Conservation (phyloP, 1,140 invertebrate genomes). For the Homarus americanus region DNA sequence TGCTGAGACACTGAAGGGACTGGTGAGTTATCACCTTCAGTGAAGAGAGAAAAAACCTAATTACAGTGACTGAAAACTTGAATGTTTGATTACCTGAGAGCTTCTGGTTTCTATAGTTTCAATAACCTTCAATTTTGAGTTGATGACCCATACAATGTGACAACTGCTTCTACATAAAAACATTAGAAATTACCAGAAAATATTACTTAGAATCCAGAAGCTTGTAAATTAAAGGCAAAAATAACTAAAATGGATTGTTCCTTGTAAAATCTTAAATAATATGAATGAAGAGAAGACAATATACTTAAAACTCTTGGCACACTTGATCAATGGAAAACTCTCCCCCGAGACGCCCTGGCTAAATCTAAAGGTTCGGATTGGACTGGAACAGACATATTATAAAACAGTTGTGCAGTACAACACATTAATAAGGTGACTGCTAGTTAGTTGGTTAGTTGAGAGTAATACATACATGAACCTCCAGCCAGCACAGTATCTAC, state of each 20-base stretch:
- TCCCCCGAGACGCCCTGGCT: conserved; percentile 45
- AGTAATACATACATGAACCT: conserved; percentile 39
- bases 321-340: conserved; percentile 55
- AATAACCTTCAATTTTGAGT: not conserved
- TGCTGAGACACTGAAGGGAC: conserved; percentile 38
- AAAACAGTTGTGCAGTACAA: conserved; percentile 60
- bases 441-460: conserved; percentile 56
- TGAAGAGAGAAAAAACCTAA: not conserved
- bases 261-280: conserved; percentile 49
- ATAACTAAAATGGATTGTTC: conserved; percentile 18
- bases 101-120: conserved; percentile 47
- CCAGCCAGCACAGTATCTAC: conserved; percentile 32
- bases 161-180: not conserved
- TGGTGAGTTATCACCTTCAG: not conserved
- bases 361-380: conserved; percentile 66
- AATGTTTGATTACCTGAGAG: conserved; percentile 50
- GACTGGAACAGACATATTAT: conserved; percentile 53
- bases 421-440: conserved; percentile 45
- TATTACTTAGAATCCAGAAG: conserved; percentile 49
- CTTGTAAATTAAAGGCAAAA: conserved; percentile 39
- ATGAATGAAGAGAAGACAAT: conserved; percentile 22
- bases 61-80: conserved; percentile 28
- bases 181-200: not conserved
- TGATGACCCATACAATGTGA: not conserved
- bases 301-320: conserved; percentile 60